Evolutionary conservation across 37 sponge, comb jelly and placozoan genomes (phyloP), one percentile per base, ranked within the genome.

Genomic region (Chondrilla cf. caribensis): DNA sequence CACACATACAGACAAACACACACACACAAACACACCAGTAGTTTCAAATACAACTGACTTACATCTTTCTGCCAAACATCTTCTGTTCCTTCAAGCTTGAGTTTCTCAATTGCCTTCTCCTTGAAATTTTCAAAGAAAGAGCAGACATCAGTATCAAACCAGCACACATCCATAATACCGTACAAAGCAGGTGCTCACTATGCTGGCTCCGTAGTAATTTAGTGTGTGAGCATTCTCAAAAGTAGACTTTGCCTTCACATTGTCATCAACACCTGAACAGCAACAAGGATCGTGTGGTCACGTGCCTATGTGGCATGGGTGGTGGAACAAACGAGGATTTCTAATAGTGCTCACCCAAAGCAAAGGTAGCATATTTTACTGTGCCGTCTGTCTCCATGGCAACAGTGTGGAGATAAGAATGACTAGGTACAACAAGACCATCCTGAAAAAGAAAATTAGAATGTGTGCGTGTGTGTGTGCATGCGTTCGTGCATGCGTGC

Each of bases 321-420:
- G 29, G 29, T 62, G 64, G 25, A 28, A n/a, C n/a, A n/a, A n/a
- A n/a, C n/a, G n/a, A n/a, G 29, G 5, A n/a, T 62, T 62, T 15
- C 25, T 19, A 62, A 22, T 22, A 18, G n/a, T 28, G 26, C 79
- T 78, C 62, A 89, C 90, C 90, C 68, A 89, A 82, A 38, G 83
- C 90, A 79, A 85, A 85, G 1, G 90, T 89, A 0, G 79, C 60
- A 67, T 71, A 89, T 33, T n/a, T 25, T 9, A 59, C 25, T 41
- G 39, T 24, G 14, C 71, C 79, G 17, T 60, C 77, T 28, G 75
- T 38, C n/a, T 39, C 38, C 32, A 90, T 54, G 31, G 88, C 82
- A 36, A 90, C 77, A 35, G 84, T 86, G 70, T 90, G 91, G 1
- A 90, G 62, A 28, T 79, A 90, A 22, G 91, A 87, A 29, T 41